A percentile compares a stretch with the other conserved stretches of the same genome.
These are phyloP conservation scores for Aphelocoma californica DNA, from an alignment of 2,797 vertebrate species.

Conservation along the genomic window DNA sequence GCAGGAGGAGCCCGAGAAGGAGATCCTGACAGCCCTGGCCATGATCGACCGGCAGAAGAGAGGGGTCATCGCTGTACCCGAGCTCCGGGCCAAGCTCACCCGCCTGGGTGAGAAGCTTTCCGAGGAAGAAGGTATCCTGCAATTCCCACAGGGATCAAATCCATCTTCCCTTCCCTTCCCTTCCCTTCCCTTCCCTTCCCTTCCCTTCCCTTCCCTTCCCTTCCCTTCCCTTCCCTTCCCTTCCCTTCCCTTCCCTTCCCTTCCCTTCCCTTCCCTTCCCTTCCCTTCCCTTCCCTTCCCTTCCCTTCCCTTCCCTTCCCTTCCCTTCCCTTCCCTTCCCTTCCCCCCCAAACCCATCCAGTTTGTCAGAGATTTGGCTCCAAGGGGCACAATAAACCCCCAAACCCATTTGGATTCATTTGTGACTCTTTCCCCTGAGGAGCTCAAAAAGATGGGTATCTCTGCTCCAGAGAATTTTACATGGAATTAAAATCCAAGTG, in stretches of 20 bases:
- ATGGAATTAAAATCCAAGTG: not conserved
- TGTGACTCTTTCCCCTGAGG: too few species aligned
- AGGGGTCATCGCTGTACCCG: slow-evolving; percentile 81
- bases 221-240: too few species aligned
- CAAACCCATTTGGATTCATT: fast-evolving
- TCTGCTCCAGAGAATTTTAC: not conserved
- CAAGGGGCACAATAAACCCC: not conserved
- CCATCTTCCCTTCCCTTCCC: too few species aligned
- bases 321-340: not conserved
- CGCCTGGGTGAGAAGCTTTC: slow-evolving; percentile 91
- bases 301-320: too few species aligned
- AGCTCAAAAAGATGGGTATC: not conserved
- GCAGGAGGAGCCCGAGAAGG: slow-evolving; percentile 89
- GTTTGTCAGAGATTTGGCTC: not conserved
- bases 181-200: too few species aligned
- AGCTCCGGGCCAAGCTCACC: slow-evolving; percentile 90
- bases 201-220: too few species aligned
- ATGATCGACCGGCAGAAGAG: slow-evolving; percentile 91
- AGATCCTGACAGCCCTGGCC: slow-evolving; percentile 89
- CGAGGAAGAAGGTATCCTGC: slow-evolving; percentile 84
- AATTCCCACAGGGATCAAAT: not conserved
- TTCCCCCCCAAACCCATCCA: not conserved
- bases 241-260: not conserved
- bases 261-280: too few species aligned
- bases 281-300: too few species aligned